phyloP scores from a whole-genome alignment of 2,888 invertebrate species.

The Rhabditophanes sp. region DNA sequence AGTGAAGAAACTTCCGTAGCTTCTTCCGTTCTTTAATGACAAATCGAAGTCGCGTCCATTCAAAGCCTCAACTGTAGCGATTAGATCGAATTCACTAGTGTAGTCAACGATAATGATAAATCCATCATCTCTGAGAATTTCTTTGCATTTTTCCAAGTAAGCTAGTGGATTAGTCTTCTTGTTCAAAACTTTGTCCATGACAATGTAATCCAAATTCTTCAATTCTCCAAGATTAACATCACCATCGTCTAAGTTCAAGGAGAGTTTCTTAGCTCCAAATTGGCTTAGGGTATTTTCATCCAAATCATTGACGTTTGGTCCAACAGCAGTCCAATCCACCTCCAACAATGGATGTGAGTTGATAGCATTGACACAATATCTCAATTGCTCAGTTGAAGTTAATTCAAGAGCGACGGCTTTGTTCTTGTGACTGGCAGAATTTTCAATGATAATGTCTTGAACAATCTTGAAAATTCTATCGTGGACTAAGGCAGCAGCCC shows the following conservation, averaged over 20 bases:
- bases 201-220: conserved; percentile 35
- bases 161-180: conserved; percentile 29
- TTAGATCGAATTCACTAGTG: conserved; percentile 43
- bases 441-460: conserved; percentile 42
- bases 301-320: conserved; percentile 28
- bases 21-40: too few relatives aligned
- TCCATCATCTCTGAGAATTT: conserved; percentile 44
- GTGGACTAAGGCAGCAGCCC: conserved; percentile 26
- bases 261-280: conserved; percentile 28
- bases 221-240: too few relatives aligned
- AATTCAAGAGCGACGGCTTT: conserved; percentile 35
- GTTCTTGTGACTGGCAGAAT: conserved; percentile 38
- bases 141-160: conserved; percentile 25
- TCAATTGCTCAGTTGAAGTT: conserved; percentile 29
- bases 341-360: conserved; percentile 41
- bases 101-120: conserved; percentile 47
- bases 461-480: conserved; percentile 32
- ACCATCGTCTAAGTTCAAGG: conserved; percentile 12
- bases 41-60: conserved; percentile 20
- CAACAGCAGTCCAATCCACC: conserved; percentile 18
- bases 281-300: conserved; percentile 38
- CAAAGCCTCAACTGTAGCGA: conserved; percentile 23
- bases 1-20: neutral
- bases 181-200: conserved; percentile 35
- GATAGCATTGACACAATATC: conserved; percentile 24